These are phyloP conservation scores for Epsilonema sp. DNA, from an alignment of 2,888 invertebrate genomes.

Conservation along the genomic window DNA sequence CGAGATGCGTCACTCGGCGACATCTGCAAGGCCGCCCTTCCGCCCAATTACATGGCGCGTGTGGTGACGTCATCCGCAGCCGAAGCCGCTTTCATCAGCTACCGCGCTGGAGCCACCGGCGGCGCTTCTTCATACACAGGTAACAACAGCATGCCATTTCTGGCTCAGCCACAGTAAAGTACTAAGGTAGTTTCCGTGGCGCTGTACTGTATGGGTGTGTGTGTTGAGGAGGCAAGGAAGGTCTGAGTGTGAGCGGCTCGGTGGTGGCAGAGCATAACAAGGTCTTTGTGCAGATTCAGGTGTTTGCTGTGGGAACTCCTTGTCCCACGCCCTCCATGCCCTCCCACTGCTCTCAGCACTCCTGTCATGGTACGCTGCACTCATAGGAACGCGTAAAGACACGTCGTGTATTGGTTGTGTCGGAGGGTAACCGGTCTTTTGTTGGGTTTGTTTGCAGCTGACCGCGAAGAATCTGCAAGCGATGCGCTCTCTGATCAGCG, in stretches of 20 bases:
- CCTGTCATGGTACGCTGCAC: constrained; percentile 65
- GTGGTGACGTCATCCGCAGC: too few relatives aligned
- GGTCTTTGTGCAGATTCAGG: constrained; percentile 49
- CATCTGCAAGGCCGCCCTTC: constrained; percentile 83
- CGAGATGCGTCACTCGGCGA: constrained; percentile 84
- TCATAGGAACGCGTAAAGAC: constrained; percentile 6
- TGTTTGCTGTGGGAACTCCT: constrained; percentile 88
- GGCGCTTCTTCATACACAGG: too few relatives aligned
- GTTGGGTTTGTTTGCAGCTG: constrained; percentile 42
- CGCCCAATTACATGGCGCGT: constrained; percentile 52
- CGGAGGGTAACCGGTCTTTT: neutral
- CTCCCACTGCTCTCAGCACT: constrained; percentile 49
- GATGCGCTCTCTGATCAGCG: constrained; percentile 66
- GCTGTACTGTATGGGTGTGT: neutral
- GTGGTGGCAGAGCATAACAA: too few relatives aligned
- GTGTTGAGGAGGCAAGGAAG: neutral
- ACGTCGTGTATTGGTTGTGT: neutral
- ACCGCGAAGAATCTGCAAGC: constrained; percentile 93
- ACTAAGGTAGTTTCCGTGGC: too few relatives aligned
- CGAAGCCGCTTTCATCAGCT: too few relatives aligned
- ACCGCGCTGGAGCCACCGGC: too few relatives aligned
- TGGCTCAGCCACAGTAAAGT: neutral
- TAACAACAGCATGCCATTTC: too few relatives aligned
- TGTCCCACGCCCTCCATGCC: constrained; percentile 41
- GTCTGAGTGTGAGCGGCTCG: constrained; percentile 1